Conservation (phyloP, 2,888 invertebrate genomes). For the Drosophila neotestacea region DNA sequence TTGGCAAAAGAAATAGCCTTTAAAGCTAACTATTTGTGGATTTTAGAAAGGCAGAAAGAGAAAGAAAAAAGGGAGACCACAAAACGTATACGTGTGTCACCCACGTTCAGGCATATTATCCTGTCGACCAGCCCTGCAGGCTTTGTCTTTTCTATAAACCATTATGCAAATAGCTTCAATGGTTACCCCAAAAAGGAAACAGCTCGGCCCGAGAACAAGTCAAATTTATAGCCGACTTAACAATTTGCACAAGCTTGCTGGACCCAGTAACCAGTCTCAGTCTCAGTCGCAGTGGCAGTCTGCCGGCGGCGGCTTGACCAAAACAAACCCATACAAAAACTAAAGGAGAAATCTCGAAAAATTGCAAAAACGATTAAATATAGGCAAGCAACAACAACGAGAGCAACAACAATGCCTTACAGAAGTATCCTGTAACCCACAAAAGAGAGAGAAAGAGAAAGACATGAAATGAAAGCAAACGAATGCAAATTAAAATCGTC, state of each 20-base stretch:
- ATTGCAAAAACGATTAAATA: slow-evolving; percentile 76
- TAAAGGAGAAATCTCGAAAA: slow-evolving; percentile 67
- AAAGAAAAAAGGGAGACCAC: slow-evolving; percentile 19
- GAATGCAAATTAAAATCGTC: slow-evolving; percentile 84
- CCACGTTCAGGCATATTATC: slow-evolving; percentile 27
- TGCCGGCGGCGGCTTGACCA: slow-evolving; percentile 22
- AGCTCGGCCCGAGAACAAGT: slow-evolving; percentile 68
- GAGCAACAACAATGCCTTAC: slow-evolving; percentile 42
- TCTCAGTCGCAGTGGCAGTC: slow-evolving; percentile 3
- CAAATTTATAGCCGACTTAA: slow-evolving; percentile 84
- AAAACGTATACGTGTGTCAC: slow-evolving; percentile 34
- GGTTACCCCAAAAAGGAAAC: slow-evolving; percentile 53
- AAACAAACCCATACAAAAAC: slow-evolving; percentile 53
- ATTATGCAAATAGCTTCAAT: slow-evolving; percentile 78
- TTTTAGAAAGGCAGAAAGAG: slow-evolving; percentile 10
- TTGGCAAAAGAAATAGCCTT: slow-evolving; percentile 45
- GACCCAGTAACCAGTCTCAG: not conserved
- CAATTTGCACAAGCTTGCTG: slow-evolving; percentile 71
- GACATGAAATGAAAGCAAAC: slow-evolving; percentile 77
- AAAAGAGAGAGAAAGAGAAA: not conserved
- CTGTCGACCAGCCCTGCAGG: slow-evolving; percentile 17
- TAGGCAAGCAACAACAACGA: slow-evolving; percentile 53
- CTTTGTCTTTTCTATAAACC: slow-evolving; percentile 77
- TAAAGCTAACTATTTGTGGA: slow-evolving; percentile 51
- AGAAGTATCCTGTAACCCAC: slow-evolving; percentile 34